phyloP scores from a whole-genome alignment of 2,113 vertebrate species.

The Gyps fulvus region DNA sequence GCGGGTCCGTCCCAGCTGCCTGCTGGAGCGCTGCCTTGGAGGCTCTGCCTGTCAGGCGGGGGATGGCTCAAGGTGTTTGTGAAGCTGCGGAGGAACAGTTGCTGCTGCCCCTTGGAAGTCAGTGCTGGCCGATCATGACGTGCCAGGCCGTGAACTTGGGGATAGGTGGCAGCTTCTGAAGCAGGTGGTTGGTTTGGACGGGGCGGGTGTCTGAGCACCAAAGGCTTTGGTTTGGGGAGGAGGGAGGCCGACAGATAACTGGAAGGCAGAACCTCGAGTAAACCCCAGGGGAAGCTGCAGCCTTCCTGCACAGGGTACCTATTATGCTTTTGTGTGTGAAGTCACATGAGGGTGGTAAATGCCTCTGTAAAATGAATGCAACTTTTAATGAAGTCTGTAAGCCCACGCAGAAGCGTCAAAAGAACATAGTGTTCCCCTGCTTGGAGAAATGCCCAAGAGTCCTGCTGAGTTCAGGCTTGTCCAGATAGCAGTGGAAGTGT shows the following conservation, averaged over 20 bases:
- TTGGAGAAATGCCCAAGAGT: conserved; percentile 18
- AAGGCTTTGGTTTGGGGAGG: not conserved
- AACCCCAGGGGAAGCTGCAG: not conserved
- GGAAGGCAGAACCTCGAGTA: not conserved
- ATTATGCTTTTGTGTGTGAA: not conserved
- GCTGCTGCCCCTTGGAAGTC: not conserved
- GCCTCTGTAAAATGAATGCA: not conserved
- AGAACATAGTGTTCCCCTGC: conserved; percentile 30
- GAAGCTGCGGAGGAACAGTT: not conserved
- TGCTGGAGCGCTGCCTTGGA: not conserved
- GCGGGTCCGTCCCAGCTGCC: not conserved
- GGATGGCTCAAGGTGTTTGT: not conserved
- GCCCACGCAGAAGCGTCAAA: not conserved
- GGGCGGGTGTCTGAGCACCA: not conserved
- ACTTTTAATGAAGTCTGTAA: not conserved
- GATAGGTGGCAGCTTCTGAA: not conserved
- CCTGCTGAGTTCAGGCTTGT: not conserved
- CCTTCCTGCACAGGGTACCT: not conserved
- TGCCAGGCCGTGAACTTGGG: not conserved
- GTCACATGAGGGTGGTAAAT: not conserved
- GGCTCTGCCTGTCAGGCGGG: not conserved
- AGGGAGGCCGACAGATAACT: not conserved
- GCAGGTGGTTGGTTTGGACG: not conserved
- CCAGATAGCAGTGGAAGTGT: not conserved
- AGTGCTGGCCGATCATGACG: not conserved